Evolutionary conservation across 1,140 invertebrate genomes (phyloP), one percentile per base, ranked within the genome.

Genomic region (Luehdorfia chinensis): DNA sequence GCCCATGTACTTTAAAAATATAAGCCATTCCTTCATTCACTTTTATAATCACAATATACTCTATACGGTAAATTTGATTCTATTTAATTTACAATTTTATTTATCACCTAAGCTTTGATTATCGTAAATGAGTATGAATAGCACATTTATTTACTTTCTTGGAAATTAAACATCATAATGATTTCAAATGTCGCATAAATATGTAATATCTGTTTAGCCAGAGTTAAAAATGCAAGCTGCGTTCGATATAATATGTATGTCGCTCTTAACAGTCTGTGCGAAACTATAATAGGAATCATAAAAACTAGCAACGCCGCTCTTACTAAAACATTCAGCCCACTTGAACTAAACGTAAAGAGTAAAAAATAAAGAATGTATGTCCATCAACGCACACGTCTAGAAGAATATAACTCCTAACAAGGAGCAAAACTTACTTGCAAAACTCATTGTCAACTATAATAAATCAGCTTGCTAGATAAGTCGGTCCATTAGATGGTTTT

Each of bases 391-490:
- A 68, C 63, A 71, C 61, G 66, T 30, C 27, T 33, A 61, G 36
- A 34, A 27, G 18, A 9, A 8, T 23, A 30, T 39, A 45, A 15
- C 23, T 37, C 68, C 73, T 76, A 79, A 79, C 74, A 79, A 79
- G 73, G 68, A 61, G 51, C 57, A 60, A 57, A 72, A n/a, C n/a
- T n/a, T n/a, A n/a, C n/a, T n/a, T n/a, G 71, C 62, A 59, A 72
- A 77, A 71, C 78, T 72, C 67, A 79, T 72, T 75, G 34, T 56
- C 33, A 59, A 47, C 53, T 50, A 58, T 59, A 66, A 73, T 78
- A 76, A 74, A 66, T 77, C 62, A 58, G 51, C 50, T 59, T 61
- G 59, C 68, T 76, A 71, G 68, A 80, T 76, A 78, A 68, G 71
- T 72, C 54, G 63, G 59, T 59, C 66, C 64, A 73, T 71, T 70